Base-by-base conservation (phyloP, 1,140 invertebrate species). In the Battus philenor region DNA sequence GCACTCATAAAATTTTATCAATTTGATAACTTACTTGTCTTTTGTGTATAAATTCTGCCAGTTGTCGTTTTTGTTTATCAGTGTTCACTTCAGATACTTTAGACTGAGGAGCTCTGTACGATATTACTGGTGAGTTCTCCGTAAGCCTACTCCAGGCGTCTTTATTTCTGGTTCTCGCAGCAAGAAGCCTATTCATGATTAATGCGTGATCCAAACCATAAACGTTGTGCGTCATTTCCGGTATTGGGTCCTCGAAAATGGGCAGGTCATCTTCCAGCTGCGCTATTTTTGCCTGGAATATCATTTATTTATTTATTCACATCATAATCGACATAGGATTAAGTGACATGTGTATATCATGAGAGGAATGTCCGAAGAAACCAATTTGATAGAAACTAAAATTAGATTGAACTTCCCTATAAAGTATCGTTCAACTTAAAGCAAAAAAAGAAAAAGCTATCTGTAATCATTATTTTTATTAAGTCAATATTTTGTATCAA, bases 181-280 rank as follows among this genome's bases (percentile, higher is more conserved):
- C 71, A 17, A 82, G 18, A 4, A 90, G 79, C 31, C 86, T 75
- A 11, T 73, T 79, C 88, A 93, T 90, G 10, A 94, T 92, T 33
- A 75, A 66, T 0, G 62, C 60, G 63, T 92, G 91, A 73, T 94
- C 86, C 24, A 95, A 73, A 33, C 91, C 92, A 30, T 93, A 88
- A 8, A 93, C 88, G 80, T 91, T 88, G 33, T 93, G 87, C 10
- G 88, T 89, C 92, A 94, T 94, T 57, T 87, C 70, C 3, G 88
- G 87, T 41, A 89, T 60, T 4, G 71, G 64, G 5, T 84, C 69
- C 38, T 87, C 78, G 15, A 70, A 44, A 8, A 73, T 22, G 22
- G 67, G 41, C 20, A 62, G 4, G 48, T 80, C 33, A 26, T 72
- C 58, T 50, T 88, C 82, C 13, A 87, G 9, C 53, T 87, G 54